phyloP scores from a whole-genome alignment of 2,888 invertebrate genomes.

The Lasioglossum villosulum region DNA sequence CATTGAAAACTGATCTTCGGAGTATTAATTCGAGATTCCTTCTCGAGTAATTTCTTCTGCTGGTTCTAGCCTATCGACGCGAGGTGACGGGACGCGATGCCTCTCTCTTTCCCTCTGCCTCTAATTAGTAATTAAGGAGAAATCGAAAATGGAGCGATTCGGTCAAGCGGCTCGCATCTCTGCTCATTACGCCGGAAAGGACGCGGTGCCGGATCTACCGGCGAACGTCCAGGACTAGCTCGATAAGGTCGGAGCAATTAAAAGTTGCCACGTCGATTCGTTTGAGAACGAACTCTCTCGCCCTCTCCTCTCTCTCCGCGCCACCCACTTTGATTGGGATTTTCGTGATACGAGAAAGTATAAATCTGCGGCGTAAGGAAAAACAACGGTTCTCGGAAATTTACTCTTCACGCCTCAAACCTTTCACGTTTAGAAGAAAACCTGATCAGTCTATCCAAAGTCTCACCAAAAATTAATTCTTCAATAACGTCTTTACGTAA shows the following conservation, averaged over 20 bases:
- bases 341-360: slow-evolving; percentile 24
- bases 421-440: background rate
- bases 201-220: slow-evolving; percentile 42
- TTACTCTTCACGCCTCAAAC: background rate
- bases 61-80: slow-evolving; percentile 63
- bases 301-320: background rate
- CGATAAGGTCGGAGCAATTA: slow-evolving; percentile 69
- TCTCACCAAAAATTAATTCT: no score
- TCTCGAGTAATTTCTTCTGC: slow-evolving; percentile 58
- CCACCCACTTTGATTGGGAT: slow-evolving; percentile 51
- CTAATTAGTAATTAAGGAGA: slow-evolving; percentile 71
- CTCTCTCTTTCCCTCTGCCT: slow-evolving; percentile 34
- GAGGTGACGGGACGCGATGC: slow-evolving; percentile 4
- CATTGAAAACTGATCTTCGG: background rate
- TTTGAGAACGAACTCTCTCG: slow-evolving; percentile 43
- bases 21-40: no score
- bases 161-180: slow-evolving; percentile 63
- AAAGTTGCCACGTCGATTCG: slow-evolving; percentile 67
- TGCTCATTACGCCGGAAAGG: slow-evolving; percentile 64
- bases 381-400: background rate
- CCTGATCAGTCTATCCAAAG: no score
- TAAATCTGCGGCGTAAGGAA: slow-evolving; percentile 9
- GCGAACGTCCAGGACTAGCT: slow-evolving; percentile 38
- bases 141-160: slow-evolving; percentile 69
- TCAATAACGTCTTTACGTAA: no score